Evolutionary conservation across 2,888 invertebrate species (phyloP).

Genomic region (Anagyrus pseudococci): DNA sequence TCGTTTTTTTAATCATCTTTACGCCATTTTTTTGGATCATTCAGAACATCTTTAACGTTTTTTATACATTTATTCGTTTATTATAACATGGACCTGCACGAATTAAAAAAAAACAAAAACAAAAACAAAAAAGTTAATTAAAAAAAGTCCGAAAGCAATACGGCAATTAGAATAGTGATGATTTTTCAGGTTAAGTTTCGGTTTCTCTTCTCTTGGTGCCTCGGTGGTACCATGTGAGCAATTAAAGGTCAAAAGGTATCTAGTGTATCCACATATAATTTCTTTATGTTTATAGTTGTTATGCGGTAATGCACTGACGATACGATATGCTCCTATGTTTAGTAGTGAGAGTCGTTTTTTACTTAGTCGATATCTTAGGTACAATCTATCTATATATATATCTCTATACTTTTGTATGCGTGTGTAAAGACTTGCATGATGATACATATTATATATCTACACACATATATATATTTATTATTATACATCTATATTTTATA

Average conservation of each 20-base stretch:
- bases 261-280: constrained; percentile 30
- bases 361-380: constrained; percentile 22
- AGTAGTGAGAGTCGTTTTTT: constrained; percentile 31
- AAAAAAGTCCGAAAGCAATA: background rate
- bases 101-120: constrained; percentile 9
- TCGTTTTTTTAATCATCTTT: background rate
- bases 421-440: constrained; percentile 33
- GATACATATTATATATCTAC: background rate
- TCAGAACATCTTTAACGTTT: constrained; percentile 10
- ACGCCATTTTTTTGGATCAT: background rate
- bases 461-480: constrained; percentile 12
- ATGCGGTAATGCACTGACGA: constrained; percentile 40
- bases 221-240: constrained; percentile 40
- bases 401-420: constrained; percentile 18
- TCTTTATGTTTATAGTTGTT: constrained; percentile 33
- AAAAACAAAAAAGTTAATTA: constrained; percentile 1
- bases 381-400: constrained; percentile 14
- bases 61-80: constrained; percentile 18
- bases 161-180: constrained; percentile 36
- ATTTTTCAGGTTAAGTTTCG: constrained; percentile 41
- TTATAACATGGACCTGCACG: constrained; percentile 26
- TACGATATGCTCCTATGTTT: constrained; percentile 39
- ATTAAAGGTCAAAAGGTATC: constrained; percentile 38
- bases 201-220: constrained; percentile 41
- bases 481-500: constrained; percentile 1